These are phyloP conservation scores for Tupaia chinensis DNA, from an alignment of 2,113 vertebrate species.

Conservation along the genomic window DNA sequence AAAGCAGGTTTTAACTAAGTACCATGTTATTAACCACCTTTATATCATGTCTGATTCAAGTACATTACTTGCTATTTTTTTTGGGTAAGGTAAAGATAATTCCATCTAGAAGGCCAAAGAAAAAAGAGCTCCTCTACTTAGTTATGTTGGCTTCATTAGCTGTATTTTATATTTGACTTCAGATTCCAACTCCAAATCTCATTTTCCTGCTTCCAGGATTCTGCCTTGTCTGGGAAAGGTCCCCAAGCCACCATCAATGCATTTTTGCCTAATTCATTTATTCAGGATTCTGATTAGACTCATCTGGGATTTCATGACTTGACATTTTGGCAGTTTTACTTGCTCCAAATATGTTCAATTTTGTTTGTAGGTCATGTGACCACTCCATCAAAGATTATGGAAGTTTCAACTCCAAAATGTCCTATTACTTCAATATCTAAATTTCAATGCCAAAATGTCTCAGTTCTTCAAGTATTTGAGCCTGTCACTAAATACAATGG, in stretches of 20 bases:
- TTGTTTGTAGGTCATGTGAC: background rate
- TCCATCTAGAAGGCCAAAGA: background rate
- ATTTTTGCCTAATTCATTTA: background rate
- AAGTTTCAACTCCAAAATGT: background rate
- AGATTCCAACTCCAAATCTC: background rate
- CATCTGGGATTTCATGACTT: background rate
- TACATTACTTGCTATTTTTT: background rate
- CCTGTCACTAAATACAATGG: background rate
- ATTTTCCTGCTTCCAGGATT: background rate
- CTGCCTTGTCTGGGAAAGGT: background rate
- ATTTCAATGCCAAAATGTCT: background rate
- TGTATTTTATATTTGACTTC: background rate
- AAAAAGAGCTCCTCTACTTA: background rate
- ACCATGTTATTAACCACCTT: background rate
- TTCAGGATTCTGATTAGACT: background rate
- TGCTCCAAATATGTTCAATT: background rate
- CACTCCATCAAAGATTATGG: background rate
- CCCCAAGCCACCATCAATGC: background rate
- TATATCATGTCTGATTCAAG: conserved; percentile 19
- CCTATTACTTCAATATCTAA: background rate
- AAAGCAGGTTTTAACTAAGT: conserved; percentile 24
- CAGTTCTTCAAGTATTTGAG: background rate
- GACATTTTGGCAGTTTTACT: background rate
- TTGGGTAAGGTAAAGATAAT: background rate
- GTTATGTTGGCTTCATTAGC: background rate